Base-by-base conservation (phyloP, 2,797 vertebrate genomes). In the Harpagifer antarcticus region DNA sequence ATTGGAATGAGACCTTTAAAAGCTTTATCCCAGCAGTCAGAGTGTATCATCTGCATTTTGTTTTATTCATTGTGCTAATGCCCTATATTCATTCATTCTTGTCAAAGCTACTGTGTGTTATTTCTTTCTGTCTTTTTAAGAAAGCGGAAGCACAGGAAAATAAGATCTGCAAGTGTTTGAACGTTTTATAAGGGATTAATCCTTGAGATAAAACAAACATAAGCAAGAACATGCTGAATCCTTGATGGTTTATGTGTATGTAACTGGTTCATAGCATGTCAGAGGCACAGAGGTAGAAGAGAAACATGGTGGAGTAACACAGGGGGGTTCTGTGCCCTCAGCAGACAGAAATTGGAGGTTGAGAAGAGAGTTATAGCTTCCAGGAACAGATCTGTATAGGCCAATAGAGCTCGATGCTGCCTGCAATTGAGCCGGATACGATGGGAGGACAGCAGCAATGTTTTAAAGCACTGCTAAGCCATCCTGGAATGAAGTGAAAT, bases 401-500 rank as follows among this genome's bases (percentile, higher is more conserved):
- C 69, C 77, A 56, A 43, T 85, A 79, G 79, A 86, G 87, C 76
- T 73, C 74, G 71, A 42, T 61, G 88, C 83, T 74, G 69, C 67
- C 78, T 77, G 79, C 82, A 84, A 84, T 80, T 80, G 88, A 87
- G 84, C 72, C 27, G 76, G 82, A 91, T 81, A 72, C 69, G 79
- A 81, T 76, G 84, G 86, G 87, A 81, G 82, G 91, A 88, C 84
- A 87, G 87, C 83, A 56, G 85, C 82, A 68, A 82, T 87, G 88
- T 81, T 90, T 88, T 88, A 90, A 89, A 92, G 86, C 75, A 80
- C 85, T 69, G 79, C 86, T 90, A 79, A 92, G 89, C 81, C 89
- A 84, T 81, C 57, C 67, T 69, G 73, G 86, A 92, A 94, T 90
- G 86, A 93, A 92, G 86, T 76, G 88, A 88, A 91, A 93, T 91